Base-by-base conservation (phyloP, 2,888 invertebrate species). In the Lithophane ornitopus region DNA sequence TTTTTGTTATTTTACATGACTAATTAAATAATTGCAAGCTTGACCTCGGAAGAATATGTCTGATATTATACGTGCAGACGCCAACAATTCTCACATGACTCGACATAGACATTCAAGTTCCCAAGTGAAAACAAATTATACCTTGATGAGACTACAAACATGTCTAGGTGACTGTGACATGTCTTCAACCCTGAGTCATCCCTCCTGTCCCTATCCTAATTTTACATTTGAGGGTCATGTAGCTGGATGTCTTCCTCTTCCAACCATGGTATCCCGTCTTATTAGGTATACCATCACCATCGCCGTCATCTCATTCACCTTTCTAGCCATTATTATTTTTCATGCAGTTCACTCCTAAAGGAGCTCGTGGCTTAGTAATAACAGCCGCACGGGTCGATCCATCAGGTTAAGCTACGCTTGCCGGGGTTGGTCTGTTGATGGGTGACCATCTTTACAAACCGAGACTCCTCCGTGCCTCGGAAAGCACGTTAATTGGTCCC, bases 1-100 rank as follows among this genome's bases (percentile, higher is more conserved):
- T 58, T 58, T 69, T 75, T 34, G 34, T 16, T 26, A 81, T 66
- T 80, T 66, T 56, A 61, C 44, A 26, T 61, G 61, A 41, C 16
- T 28, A 49, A 59, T 46, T 34, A 69, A 59, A 44, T 78, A 54
- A 49, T 54, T 11, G 22, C 44, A 34, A 11, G 6, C 14, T 65
- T 63, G 65, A 65, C 34, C 54, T 19, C 39, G 59, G 46, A 74
- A 61, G 54, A 59, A 54, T 56, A 68, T 39, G 22, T 11, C 34
- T 26, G 72, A 49, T 46, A 61, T 65, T 54, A 41, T 46, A 76
- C 11, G 22, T 12, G 28, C 16, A 28, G 4, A 61, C 34, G 28
- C 9, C 3, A 26, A 75, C 12, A 46, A 6, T 65, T 63, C 26
- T 1, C 41, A 28, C 34, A 34, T 66, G 67, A 49, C 19, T 58